phyloP scores from a whole-genome alignment of 2,797 vertebrate genomes.

The Prunella strophiata region DNA sequence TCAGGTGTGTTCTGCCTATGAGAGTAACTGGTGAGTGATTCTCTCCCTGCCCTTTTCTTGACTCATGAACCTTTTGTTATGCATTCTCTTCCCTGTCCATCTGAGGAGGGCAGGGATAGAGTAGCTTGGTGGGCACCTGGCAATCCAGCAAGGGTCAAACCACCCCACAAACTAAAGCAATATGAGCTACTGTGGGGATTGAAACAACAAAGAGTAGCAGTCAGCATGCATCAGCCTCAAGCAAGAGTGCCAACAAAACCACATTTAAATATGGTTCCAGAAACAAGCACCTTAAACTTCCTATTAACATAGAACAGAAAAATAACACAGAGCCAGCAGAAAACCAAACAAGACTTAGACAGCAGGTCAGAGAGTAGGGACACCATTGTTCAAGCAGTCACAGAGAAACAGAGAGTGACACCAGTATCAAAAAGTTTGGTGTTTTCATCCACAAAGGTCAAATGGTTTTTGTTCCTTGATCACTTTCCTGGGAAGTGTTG shows the following conservation, averaged over 20 bases:
- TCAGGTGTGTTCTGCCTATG: background rate
- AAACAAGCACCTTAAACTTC: background rate
- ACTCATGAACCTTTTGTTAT: background rate
- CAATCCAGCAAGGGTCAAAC: background rate
- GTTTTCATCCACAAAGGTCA: background rate
- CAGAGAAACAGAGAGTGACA: background rate
- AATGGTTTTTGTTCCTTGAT: background rate
- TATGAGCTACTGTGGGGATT: background rate
- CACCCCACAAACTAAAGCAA: background rate
- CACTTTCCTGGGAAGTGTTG: background rate
- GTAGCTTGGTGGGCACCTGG: background rate
- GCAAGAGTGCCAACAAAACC: background rate
- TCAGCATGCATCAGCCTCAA: background rate
- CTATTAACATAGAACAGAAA: background rate
- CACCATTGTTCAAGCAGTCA: background rate
- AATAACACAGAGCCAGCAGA: background rate
- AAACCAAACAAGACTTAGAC: background rate
- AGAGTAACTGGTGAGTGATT: background rate
- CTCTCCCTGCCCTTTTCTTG: background rate
- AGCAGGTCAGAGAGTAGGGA: background rate
- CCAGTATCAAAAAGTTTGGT: background rate
- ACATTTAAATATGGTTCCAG: background rate
- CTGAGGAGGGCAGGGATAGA: background rate
- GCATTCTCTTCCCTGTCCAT: background rate
- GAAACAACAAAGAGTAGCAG: background rate